phyloP scores from a whole-genome alignment of 1,140 invertebrate species.

The Zaprionus camerounensis region DNA sequence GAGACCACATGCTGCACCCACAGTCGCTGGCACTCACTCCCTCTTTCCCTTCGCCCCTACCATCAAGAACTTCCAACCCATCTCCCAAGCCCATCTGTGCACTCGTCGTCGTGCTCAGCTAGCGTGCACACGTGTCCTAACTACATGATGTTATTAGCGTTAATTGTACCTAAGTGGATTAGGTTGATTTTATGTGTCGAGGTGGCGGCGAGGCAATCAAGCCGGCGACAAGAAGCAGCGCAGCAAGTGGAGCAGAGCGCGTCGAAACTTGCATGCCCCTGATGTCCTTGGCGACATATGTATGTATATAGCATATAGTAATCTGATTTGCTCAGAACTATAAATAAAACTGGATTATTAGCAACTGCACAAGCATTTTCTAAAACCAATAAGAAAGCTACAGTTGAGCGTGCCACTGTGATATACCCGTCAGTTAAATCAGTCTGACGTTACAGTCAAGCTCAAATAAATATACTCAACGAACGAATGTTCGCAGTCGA shows the following conservation, averaged over 20 bases:
- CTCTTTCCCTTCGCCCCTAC: background rate
- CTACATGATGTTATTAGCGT: constrained; percentile 69
- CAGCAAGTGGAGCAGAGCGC: background rate
- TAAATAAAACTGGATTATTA: no score
- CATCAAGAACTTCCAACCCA: background rate
- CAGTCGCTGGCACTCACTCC: no score
- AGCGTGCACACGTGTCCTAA: constrained; percentile 50
- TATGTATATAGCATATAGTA: no score
- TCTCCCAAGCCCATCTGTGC: background rate
- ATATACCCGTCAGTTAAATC: no score
- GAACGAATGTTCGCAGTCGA: no score
- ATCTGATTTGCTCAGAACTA: no score
- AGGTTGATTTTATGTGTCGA: constrained; percentile 67
- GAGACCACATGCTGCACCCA: background rate
- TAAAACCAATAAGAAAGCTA: no score
- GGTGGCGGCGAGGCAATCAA: constrained; percentile 33
- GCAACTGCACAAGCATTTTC: no score
- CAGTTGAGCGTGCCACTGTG: no score
- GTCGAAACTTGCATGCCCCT: constrained; percentile 1
- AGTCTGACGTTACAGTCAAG: no score
- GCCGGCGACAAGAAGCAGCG: constrained; percentile 18
- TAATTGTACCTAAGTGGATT: constrained; percentile 72
- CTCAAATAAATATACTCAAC: no score
- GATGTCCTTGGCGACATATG: no score
- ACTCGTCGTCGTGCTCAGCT: background rate